Percentiles rank a stretch among this genome's conserved stretches.
Evolutionary conservation across 2,797 vertebrate genomes (phyloP).

Genomic region (Tokudaia tokunoshimensis): DNA sequence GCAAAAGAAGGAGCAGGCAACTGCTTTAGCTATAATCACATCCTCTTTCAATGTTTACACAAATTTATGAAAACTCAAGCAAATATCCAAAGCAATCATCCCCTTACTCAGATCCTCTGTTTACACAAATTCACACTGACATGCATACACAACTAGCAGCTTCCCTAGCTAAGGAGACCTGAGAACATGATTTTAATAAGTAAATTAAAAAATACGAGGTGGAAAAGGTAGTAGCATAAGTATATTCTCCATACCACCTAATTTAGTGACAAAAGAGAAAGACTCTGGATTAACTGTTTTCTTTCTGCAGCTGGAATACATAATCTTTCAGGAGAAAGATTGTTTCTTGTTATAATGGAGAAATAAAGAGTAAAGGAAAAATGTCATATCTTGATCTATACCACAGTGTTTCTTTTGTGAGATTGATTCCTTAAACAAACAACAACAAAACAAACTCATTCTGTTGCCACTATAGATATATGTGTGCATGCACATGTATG

Average conservation of each 20-base stretch:
- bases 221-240: neutral
- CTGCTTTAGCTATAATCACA: conserved; percentile 18
- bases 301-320: conserved; percentile 10
- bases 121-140: neutral
- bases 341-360: neutral
- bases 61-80: conserved; percentile 50
- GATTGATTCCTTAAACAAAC: neutral
- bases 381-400: neutral
- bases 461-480: neutral
- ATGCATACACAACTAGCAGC: neutral
- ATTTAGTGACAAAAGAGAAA: neutral
- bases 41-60: conserved; percentile 58
- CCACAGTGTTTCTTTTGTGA: neutral
- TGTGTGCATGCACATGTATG: neutral
- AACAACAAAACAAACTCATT: neutral
- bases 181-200: conserved; percentile 43
- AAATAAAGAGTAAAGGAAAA: conserved; percentile 39
- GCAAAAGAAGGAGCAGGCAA: conserved; percentile 40
- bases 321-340: conserved; percentile 20
- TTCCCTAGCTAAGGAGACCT: conserved; percentile 10
- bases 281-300: conserved; percentile 34
- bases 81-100: conserved; percentile 53
- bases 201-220: neutral
- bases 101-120: neutral
- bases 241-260: neutral